Evolutionary conservation across 2,113 vertebrate genomes (phyloP).

Genomic region (Chunga burmeisteri): DNA sequence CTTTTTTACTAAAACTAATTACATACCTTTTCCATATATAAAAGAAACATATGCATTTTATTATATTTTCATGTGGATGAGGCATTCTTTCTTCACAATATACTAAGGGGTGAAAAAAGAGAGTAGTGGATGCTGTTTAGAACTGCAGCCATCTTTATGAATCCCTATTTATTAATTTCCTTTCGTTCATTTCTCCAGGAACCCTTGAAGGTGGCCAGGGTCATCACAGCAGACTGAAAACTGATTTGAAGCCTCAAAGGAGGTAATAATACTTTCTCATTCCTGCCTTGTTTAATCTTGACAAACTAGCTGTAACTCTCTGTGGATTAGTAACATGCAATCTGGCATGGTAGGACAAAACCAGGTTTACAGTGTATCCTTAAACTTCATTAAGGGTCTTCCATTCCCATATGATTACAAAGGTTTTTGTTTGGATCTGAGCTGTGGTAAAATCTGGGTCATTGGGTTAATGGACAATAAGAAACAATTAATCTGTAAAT

Average conservation of each 20-base stretch:
- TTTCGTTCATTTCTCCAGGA: constrained; percentile 31
- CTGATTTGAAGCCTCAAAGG: constrained; percentile 53
- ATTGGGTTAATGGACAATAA: constrained; percentile 2
- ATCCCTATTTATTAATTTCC: constrained; percentile 19
- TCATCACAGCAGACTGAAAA: constrained; percentile 13
- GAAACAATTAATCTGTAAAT: neutral
- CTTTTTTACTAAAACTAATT: constrained; percentile 22
- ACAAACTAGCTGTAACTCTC: constrained; percentile 2
- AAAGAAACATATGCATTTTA: constrained; percentile 37
- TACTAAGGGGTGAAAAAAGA: neutral
- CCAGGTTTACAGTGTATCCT: neutral
- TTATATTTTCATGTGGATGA: constrained; percentile 58
- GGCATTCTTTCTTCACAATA: constrained; percentile 8
- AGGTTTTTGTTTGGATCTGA: neutral
- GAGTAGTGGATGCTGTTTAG: neutral
- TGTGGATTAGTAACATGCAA: neutral
- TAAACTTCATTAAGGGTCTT: constrained; percentile 15
- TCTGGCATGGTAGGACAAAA: neutral
- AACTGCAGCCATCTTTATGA: constrained; percentile 26
- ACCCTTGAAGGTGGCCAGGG: constrained; percentile 17
- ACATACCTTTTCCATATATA: constrained; percentile 1
- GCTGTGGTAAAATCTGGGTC: constrained; percentile 7
- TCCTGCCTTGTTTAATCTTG: constrained; percentile 23
- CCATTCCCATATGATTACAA: neutral
- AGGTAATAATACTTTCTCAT: constrained; percentile 32